A percentile compares a stretch with the other conserved stretches of the same genome.
phyloP scores from a whole-genome alignment of 2,797 vertebrate species.

The Siniperca undulata region DNA sequence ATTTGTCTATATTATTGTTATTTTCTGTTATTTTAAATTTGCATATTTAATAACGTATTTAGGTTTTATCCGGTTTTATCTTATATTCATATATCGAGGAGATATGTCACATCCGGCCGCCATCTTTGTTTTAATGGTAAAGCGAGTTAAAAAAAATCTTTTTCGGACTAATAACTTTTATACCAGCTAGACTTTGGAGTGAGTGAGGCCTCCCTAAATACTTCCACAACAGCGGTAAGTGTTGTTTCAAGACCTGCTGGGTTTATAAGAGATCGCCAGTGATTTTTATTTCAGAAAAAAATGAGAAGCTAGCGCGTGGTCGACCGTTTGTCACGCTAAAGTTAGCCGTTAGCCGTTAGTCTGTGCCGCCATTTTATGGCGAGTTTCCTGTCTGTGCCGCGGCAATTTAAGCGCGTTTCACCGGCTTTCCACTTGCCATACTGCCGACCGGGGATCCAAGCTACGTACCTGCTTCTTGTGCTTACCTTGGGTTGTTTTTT shows the following conservation, averaged over 20 bases:
- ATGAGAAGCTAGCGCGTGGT: accelerated
- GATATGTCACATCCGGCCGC: conserved; percentile 13
- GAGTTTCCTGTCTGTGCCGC: too few relatives aligned
- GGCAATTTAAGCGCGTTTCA: background rate
- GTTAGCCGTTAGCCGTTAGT: background rate
- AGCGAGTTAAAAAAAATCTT: accelerated
- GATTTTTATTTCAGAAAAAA: background rate
- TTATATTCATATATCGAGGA: accelerated
- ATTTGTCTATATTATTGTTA: background rate
- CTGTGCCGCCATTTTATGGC: background rate
- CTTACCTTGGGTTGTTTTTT: background rate
- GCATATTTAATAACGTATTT: accelerated
- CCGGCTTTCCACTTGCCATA: too few relatives aligned
- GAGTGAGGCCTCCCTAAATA: accelerated
- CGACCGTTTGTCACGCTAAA: background rate
- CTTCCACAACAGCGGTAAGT: background rate
- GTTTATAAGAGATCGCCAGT: background rate
- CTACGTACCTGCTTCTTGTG: background rate
- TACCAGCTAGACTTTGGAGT: too few relatives aligned
- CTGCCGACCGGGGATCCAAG: background rate
- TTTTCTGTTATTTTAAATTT: background rate
- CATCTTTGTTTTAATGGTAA: background rate
- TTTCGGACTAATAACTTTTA: background rate
- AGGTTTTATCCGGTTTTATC: background rate
- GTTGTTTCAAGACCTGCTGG: accelerated